Conservation (phyloP, 2,888 invertebrate genomes). For the Melanargia galathea region DNA sequence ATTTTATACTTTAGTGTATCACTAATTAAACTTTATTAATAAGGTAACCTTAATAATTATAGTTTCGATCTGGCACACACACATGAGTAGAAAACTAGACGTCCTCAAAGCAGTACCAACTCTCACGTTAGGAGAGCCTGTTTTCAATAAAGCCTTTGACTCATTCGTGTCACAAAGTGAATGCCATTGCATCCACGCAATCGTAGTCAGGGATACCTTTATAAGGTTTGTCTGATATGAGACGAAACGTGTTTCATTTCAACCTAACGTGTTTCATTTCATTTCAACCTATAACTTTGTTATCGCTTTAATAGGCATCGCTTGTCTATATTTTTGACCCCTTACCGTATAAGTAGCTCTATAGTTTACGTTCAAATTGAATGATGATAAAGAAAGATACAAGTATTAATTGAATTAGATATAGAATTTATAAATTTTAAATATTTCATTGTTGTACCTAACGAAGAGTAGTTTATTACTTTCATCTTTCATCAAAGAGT, state of each 20-base stretch:
- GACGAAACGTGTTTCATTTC: slow-evolving; percentile 6
- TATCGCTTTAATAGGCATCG: background rate
- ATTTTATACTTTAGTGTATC: too few relatives aligned
- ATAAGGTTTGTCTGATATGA: slow-evolving; percentile 11
- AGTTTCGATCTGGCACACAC: background rate
- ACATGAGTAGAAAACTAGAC: slow-evolving; percentile 15
- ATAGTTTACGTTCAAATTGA: too few relatives aligned
- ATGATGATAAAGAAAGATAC: too few relatives aligned
- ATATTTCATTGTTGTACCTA: too few relatives aligned
- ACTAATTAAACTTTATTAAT: too few relatives aligned
- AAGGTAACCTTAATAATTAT: too few relatives aligned
- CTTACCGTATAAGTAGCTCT: too few relatives aligned
- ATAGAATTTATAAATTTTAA: too few relatives aligned
- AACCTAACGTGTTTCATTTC: background rate
- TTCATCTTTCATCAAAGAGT: too few relatives aligned
- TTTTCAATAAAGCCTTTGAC: slow-evolving; percentile 36
- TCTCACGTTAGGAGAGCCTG: slow-evolving; percentile 14
- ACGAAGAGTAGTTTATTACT: too few relatives aligned
- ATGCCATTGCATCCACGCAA: slow-evolving; percentile 32
- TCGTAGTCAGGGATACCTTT: slow-evolving; percentile 16
- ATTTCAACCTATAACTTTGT: background rate
- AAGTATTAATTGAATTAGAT: too few relatives aligned
- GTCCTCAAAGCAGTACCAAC: slow-evolving; percentile 12
- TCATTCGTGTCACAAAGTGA: slow-evolving; percentile 35
- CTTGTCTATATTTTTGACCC: background rate